phyloP scores from a whole-genome alignment of 2,113 vertebrate species.

The Campylomormyrus tamandua region DNA sequence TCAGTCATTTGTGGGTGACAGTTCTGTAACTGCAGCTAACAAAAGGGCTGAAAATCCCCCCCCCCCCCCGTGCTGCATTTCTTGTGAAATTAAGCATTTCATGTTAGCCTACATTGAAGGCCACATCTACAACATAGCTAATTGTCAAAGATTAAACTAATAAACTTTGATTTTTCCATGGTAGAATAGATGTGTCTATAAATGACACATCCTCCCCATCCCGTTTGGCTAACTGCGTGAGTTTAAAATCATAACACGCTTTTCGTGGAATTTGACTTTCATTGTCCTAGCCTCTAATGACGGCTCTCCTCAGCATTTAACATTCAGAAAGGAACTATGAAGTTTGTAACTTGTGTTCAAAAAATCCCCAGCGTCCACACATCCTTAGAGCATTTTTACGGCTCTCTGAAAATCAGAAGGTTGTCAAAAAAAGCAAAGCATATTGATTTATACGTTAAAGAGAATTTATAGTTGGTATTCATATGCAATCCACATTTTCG shows the following conservation, averaged over 20 bases:
- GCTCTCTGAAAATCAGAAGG: conserved; percentile 36
- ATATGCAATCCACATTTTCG: neutral
- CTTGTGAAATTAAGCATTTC: neutral
- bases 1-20: neutral
- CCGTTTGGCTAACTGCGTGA: neutral
- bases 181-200: neutral
- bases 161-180: neutral
- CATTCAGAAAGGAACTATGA: conserved; percentile 22
- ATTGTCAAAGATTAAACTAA: neutral
- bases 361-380: conserved; percentile 17
- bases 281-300: conserved; percentile 19
- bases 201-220: neutral
- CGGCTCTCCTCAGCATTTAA: conserved; percentile 27
- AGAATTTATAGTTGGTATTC: neutral
- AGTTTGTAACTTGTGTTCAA: conserved; percentile 21
- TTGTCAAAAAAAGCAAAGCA: conserved; percentile 20
- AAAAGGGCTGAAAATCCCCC: neutral
- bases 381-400: conserved; percentile 33
- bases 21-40: neutral
- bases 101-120: neutral
- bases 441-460: conserved; percentile 12
- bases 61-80: neutral
- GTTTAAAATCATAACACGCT: neutral
- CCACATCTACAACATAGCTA: neutral
- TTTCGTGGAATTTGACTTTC: conserved; percentile 12